Conservation (phyloP, 1,140 invertebrate species). For the Paramacrobiotus metropolitanus region DNA sequence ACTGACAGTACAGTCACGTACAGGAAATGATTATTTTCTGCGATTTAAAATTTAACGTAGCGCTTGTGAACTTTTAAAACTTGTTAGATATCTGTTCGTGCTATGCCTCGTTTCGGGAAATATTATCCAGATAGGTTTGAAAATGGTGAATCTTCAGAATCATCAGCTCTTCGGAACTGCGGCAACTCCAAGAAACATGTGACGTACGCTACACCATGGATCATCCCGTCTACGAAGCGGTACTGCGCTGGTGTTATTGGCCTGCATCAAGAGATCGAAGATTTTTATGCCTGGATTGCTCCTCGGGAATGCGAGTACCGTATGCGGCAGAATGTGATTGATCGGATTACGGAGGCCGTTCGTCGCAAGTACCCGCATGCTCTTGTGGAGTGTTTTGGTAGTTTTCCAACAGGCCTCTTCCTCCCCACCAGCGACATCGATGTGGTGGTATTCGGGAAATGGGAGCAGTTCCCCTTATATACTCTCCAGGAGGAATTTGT, state of each 20-base stretch:
- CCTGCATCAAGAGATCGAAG: slow-evolving; percentile 7
- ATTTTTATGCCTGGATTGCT: slow-evolving; percentile 7
- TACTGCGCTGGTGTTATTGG: not conserved
- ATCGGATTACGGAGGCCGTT: not conserved
- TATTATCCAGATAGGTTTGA: too few species aligned
- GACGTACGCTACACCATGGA: too few species aligned
- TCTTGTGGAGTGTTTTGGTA: slow-evolving; percentile 5
- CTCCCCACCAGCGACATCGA: slow-evolving; percentile 8
- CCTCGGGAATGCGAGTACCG: not conserved
- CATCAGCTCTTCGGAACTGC: too few species aligned
- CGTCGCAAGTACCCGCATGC: not conserved
- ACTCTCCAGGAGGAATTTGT: slow-evolving; percentile 69
- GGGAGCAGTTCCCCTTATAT: slow-evolving; percentile 65
- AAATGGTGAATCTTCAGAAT: too few species aligned
- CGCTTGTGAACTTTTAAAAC: too few species aligned
- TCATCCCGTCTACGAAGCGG: not conserved
- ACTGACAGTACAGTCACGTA: too few species aligned
- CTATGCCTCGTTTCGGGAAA: too few species aligned
- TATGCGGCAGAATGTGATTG: slow-evolving; percentile 5
- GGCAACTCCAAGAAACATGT: too few species aligned
- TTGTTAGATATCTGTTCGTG: too few species aligned
- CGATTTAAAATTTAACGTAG: too few species aligned
- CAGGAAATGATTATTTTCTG: too few species aligned
- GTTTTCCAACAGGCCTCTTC: slow-evolving; percentile 7
- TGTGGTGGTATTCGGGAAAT: slow-evolving; percentile 57